Evolutionary conservation across 2,113 vertebrate species (phyloP).

Genomic region (Coracopsis vasa): DNA sequence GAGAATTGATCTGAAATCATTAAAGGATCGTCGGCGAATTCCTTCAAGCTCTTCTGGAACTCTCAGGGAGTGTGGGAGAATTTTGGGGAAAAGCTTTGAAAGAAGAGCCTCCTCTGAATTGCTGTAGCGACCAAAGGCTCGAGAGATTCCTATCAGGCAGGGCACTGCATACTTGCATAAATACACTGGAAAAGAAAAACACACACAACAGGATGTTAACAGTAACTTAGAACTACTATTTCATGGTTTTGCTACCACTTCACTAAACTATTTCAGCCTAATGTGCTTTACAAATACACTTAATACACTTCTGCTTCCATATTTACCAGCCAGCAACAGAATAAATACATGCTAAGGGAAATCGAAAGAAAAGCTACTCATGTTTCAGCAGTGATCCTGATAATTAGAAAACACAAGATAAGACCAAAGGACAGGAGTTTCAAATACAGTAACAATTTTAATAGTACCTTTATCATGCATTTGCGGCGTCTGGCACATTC

Average conservation of each 20-base stretch:
- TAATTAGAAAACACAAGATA: background rate
- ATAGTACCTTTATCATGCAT: constrained; percentile 90
- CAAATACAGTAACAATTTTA: background rate
- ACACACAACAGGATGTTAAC: background rate
- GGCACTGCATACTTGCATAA: constrained; percentile 90
- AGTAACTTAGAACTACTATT: background rate
- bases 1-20: constrained; percentile 94
- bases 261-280: background rate
- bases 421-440: background rate
- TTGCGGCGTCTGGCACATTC: constrained; percentile 89
- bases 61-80: constrained; percentile 73
- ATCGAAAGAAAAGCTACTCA: background rate
- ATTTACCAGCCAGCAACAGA: background rate
- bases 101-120: constrained; percentile 87
- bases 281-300: background rate
- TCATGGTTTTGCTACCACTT: background rate
- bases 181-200: constrained; percentile 78
- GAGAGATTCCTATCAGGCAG: constrained; percentile 87
- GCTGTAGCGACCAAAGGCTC: constrained; percentile 94
- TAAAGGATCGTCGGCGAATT: constrained; percentile 90
- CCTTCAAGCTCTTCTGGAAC: constrained; percentile 86
- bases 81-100: constrained; percentile 90
- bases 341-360: background rate
- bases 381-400: background rate
- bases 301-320: background rate